Evolutionary conservation across 2,113 vertebrate species (phyloP).

Genomic region (Gallinago paraguaiae): DNA sequence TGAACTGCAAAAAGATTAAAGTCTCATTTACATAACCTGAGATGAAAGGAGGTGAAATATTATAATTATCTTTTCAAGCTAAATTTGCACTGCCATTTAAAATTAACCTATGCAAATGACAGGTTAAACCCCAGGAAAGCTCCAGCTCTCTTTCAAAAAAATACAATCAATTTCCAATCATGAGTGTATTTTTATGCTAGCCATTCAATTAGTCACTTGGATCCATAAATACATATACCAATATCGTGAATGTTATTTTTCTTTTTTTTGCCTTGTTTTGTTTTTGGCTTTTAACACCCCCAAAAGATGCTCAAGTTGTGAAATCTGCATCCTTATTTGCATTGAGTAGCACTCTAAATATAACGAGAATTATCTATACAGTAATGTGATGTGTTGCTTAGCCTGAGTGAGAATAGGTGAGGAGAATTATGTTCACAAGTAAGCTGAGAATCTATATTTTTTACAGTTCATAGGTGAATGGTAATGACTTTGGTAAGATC

Average conservation of each 20-base stretch:
- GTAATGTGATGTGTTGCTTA: neutral
- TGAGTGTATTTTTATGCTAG: conserved; percentile 52
- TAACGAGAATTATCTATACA: neutral
- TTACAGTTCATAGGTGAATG: neutral
- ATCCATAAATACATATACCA: conserved; percentile 12
- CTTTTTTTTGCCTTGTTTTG: neutral
- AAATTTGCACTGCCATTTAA: conserved; percentile 93
- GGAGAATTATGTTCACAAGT: neutral
- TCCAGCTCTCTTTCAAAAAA: conserved; percentile 45
- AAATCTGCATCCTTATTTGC: neutral
- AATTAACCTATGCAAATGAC: conserved; percentile 95
- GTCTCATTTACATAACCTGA: conserved; percentile 90
- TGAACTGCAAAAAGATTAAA: conserved; percentile 81
- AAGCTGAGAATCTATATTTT: neutral
- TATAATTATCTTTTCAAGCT: conserved; percentile 96
- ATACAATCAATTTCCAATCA: conserved; percentile 67
- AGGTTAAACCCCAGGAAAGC: conserved; percentile 78
- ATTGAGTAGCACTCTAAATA: neutral
- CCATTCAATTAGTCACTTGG: conserved; percentile 47
- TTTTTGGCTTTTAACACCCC: neutral
- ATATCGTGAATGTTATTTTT: neutral
- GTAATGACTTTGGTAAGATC: neutral
- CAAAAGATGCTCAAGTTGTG: neutral
- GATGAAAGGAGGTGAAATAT: conserved; percentile 86
- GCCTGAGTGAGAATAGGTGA: neutral